Base-by-base conservation (phyloP, 2,113 vertebrate species). In the Anguilla japonica region DNA sequence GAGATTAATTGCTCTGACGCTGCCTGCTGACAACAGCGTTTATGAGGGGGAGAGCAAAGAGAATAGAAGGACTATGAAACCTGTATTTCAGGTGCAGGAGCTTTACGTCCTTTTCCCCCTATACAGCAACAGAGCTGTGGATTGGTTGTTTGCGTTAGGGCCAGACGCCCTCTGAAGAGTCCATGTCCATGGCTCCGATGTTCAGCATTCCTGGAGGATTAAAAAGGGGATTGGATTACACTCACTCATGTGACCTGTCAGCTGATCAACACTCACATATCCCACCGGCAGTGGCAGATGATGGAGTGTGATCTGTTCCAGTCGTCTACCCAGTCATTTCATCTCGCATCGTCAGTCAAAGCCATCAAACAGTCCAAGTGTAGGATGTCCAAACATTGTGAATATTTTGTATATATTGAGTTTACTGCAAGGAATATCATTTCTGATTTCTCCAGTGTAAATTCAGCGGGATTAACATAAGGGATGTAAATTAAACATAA, bases 1-100 rank as follows among this genome's bases (percentile, higher is more conserved):
- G 87, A 94, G 94, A 95, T 95, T 91, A 95, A 95, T 95, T 94
- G 91, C 91, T 92, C 85, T 84, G 86, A 82, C 84, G 88, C 75
- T 84, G 81, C 87, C 39, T 85, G 90, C 89, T 93, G 93, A 94
- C 94, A 95, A 93, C 89, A 91, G 90, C 87, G n/a, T 94, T 95
- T 94, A 95, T 93, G 89, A 92, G 91, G 89, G 83, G 88, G 88
- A 92, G 89, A 88, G 85, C 56, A 85, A 16, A 57, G 60, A 63
- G 87, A 89, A 91, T 84, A 87, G 88, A 88, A 88, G 71, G 71
- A 22, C 71, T 75, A 29, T 34, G 71, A 92, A 82, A 88, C 91
- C 88, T 87, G 92, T 89, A 91, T 93, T 90, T 94, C 86, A 90
- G 90, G 86, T 90, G 83, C 82, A 87, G 63, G 78, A 83, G 86